A percentile compares a stretch with the other conserved stretches of the same genome.
Conservation (phyloP, 1,140 invertebrate species). For the Diachasma alloeum region DNA sequence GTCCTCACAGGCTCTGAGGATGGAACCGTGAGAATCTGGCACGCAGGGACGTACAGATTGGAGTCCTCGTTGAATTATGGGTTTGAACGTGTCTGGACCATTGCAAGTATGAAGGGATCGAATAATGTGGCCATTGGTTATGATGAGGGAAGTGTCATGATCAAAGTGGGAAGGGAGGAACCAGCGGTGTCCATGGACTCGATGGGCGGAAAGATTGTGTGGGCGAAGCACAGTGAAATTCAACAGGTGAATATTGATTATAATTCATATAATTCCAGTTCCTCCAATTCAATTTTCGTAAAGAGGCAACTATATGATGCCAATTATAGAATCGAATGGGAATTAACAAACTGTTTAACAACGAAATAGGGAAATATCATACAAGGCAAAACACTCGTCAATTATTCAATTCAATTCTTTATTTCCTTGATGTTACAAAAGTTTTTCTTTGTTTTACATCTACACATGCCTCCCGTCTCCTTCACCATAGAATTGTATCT, state of each 20-base stretch:
- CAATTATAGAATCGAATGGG: no score
- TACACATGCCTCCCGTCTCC: no score
- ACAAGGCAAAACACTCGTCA: no score
- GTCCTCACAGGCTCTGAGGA: slow-evolving; percentile 98
- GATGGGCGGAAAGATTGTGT: slow-evolving; percentile 97
- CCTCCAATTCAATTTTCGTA: no score
- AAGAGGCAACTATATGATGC: no score
- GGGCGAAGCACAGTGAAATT: slow-evolving; percentile 97
- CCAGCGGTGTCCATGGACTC: slow-evolving; percentile 99
- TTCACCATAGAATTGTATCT: no score
- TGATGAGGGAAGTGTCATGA: slow-evolving; percentile 97
- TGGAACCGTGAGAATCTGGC: slow-evolving; percentile 94
- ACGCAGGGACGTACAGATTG: slow-evolving; percentile 95
- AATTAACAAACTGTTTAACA: no score
- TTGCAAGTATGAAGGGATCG: slow-evolving; percentile 92
- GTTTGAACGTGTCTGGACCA: slow-evolving; percentile 97
- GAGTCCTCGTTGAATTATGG: slow-evolving; percentile 98
- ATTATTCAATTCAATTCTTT: no score
- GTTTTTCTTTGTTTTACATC: no score
- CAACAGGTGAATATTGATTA: slow-evolving; percentile 75
- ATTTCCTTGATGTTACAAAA: no score
- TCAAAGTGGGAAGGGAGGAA: slow-evolving; percentile 97
- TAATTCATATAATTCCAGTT: no score
- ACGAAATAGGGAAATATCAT: no score
- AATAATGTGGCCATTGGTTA: slow-evolving; percentile 98